Conservation (phyloP, 2,113 vertebrate species). For the Loxodonta africana region DNA sequence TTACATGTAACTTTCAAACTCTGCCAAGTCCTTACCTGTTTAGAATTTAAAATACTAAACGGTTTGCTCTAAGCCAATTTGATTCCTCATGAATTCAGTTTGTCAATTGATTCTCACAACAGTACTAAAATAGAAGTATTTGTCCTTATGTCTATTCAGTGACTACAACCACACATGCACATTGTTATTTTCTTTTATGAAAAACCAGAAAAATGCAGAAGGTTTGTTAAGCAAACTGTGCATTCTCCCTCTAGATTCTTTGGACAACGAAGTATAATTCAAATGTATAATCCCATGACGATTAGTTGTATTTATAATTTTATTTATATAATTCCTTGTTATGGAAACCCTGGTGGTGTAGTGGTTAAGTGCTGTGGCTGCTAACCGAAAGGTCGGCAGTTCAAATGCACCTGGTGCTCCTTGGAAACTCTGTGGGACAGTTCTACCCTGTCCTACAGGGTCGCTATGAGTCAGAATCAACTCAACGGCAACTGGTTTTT, state of each 20-base stretch:
- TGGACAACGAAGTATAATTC: not conserved
- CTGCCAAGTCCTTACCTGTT: not conserved
- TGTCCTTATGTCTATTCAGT: not conserved
- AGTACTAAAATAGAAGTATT: not conserved
- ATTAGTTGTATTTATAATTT: not conserved
- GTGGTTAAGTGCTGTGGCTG: too few species aligned
- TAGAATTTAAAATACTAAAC: constrained; percentile 30
- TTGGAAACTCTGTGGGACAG: too few species aligned
- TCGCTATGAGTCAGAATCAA: too few species aligned
- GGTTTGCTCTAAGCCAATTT: not conserved
- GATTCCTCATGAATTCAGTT: constrained; percentile 4
- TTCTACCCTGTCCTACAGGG: too few species aligned
- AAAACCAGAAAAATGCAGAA: constrained; percentile 34
- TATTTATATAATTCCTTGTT: not conserved
- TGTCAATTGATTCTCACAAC: not conserved
- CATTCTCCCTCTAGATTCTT: constrained; percentile 25
- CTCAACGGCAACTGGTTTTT: too few species aligned
- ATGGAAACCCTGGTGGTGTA: too few species aligned
- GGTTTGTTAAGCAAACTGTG: not conserved
- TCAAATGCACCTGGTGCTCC: too few species aligned
- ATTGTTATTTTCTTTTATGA: constrained; percentile 15
- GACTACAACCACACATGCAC: not conserved
- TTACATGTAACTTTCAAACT: not conserved
- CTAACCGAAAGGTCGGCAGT: too few species aligned
- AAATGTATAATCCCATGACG: not conserved